A percentile compares a stretch with the other conserved stretches of the same genome.
These are phyloP conservation scores for Alethe diademata DNA, from an alignment of 2,113 vertebrate genomes.

Conservation along the genomic window DNA sequence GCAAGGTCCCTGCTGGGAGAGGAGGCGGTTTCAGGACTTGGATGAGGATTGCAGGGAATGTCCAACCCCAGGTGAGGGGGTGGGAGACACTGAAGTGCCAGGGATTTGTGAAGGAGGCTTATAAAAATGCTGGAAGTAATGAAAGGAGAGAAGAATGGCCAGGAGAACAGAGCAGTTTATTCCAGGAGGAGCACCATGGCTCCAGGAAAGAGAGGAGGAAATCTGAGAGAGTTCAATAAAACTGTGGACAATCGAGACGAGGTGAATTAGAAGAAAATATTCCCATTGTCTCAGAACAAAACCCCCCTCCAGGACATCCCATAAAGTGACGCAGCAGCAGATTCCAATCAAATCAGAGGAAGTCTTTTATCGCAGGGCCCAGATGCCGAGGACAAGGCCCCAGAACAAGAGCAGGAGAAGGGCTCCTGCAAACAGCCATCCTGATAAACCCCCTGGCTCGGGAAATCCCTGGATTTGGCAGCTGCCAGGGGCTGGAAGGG, in stretches of 20 bases:
- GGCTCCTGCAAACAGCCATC: accelerated
- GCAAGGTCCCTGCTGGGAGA: background rate
- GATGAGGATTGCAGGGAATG: background rate
- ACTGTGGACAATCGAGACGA: background rate
- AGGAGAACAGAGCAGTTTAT: conserved; percentile 15
- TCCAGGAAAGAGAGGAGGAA: conserved; percentile 8
- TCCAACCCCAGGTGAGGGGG: background rate
- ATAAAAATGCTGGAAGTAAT: conserved; percentile 39
- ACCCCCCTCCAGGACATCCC: conserved; percentile 12
- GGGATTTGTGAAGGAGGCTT: background rate
- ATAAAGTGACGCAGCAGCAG: conserved; percentile 21
- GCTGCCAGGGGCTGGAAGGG: background rate
- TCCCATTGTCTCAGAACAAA: conserved; percentile 22
- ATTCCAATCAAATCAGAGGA: conserved; percentile 33
- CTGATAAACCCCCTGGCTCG: background rate
- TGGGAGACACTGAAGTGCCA: background rate
- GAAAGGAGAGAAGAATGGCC: conserved; percentile 34
- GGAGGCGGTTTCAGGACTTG: background rate
- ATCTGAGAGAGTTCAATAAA: conserved; percentile 49
- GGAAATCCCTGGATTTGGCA: background rate
- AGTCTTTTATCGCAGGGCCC: background rate
- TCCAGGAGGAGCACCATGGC: background rate
- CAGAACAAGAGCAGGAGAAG: background rate
- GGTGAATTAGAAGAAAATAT: conserved; percentile 36
- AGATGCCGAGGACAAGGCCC: background rate